phyloP scores from a whole-genome alignment of 2,113 vertebrate genomes.

The Psammodynastes pulverulentus region DNA sequence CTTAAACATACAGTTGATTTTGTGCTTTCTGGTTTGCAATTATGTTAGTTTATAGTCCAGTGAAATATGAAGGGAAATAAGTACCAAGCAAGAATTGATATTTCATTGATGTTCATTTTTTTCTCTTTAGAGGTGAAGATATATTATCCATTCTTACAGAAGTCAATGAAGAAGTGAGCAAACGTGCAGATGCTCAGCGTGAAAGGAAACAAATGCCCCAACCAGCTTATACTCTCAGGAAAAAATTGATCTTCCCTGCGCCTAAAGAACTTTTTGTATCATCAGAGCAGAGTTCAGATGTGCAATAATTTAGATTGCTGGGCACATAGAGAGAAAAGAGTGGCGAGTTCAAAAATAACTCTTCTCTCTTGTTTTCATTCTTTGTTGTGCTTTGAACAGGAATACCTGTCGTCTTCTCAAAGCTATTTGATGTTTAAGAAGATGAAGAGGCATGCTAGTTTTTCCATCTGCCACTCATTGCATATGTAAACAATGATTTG shows the following conservation, averaged over 20 bases:
- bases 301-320: background rate
- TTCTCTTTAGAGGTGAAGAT: conserved; percentile 70
- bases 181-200: background rate
- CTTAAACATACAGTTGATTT: background rate
- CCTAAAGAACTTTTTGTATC: conserved; percentile 43
- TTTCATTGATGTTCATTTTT: background rate
- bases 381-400: background rate
- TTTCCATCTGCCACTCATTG: background rate
- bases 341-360: background rate
- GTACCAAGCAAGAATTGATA: background rate
- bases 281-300: background rate
- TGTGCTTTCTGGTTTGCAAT: background rate
- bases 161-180: conserved; percentile 84
- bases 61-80: background rate
- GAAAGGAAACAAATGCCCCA: conserved; percentile 85
- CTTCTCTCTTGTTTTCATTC: background rate
- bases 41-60: background rate
- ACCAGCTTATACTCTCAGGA: conserved; percentile 75
- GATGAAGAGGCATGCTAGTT: background rate
- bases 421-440: background rate
- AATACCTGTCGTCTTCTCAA: background rate
- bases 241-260: conserved; percentile 76
- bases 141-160: conserved; percentile 84
- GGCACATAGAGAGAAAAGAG: no score
- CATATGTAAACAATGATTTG: background rate